Evolutionary conservation across 2,797 vertebrate species (phyloP).

Genomic region (Acanthornis magna): DNA sequence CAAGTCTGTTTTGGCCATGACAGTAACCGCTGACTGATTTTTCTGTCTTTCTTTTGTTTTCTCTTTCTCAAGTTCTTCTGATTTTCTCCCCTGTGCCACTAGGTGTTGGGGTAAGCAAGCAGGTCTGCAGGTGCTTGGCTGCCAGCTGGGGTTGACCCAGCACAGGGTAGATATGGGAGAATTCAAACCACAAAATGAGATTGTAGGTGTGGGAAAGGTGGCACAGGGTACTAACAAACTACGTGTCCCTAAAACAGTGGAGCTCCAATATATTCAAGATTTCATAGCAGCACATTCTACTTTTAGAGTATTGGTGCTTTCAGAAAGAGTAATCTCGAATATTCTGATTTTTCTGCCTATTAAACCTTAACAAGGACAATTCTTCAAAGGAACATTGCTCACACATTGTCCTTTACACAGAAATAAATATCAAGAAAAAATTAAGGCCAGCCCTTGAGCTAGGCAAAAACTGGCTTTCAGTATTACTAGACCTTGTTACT

Average conservation of each 20-base stretch:
- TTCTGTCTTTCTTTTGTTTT: neutral
- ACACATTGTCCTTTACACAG: neutral
- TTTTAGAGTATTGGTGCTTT: neutral
- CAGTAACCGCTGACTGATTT: neutral
- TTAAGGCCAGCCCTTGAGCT: neutral
- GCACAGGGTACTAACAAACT: neutral
- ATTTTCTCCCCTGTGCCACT: neutral
- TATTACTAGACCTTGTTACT: neutral
- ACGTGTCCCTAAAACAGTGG: neutral
- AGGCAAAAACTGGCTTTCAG: neutral
- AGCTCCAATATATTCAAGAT: neutral
- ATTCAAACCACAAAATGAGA: neutral
- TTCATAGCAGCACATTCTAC: neutral
- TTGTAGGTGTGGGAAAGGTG: neutral
- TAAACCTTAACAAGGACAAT: neutral
- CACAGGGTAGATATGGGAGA: neutral
- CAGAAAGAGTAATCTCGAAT: neutral
- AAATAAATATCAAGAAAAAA: neutral
- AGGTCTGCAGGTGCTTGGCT: neutral
- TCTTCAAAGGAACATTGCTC: neutral
- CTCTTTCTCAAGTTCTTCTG: neutral
- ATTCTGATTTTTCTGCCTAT: neutral
- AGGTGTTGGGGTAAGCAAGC: neutral
- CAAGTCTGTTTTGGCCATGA: neutral
- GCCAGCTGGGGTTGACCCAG: neutral